Base-by-base conservation (phyloP, 2,888 invertebrate genomes). In the Scaptomyza reducta region DNA sequence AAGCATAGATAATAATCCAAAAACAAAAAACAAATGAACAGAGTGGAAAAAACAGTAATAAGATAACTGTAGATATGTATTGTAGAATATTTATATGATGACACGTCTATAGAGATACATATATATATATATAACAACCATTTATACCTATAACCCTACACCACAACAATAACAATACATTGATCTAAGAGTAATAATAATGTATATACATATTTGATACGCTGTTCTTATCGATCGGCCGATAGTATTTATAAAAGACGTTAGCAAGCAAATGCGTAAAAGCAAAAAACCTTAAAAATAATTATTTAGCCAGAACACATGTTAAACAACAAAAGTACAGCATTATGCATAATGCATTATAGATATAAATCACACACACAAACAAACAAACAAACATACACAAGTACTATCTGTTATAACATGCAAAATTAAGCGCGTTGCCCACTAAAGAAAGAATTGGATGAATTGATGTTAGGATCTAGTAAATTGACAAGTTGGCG, bases 61-160 rank as follows among this genome's bases (percentile, higher is more conserved):
- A 58, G 42, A 77, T 79, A 83, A 78, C 50, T 82, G 87, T 83
- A 83, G 87, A 83, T 83, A 83, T 84, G 71, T 83, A 86, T 68
- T 83, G 83, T 81, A 81, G 81, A 66, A 76, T 70, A 76, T 73
- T 70, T 68, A 71, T 65, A 63, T 57, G 46, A 66, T 73, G 40
- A 40, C 40, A 70, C 42, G 56, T 60, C 47, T 61, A 64, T 46
- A 35, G 38, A 42, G 13, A 14, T 45, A 44, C 10, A 45, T 6
- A 46, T 16, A 16, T 45, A 53, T 38, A 46, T 45, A 31, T 33
- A 38, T 50, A 62, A 40, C 50, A 65, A 40, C 54, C 46, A 71
- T 53, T 63, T 61, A 68, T 65, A 69, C 56, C 33, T 62, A 63
- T 46, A 49, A 53, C 47, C 31, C 42, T 54, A 58, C 33, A 54